A percentile compares a stretch with the other conserved stretches of the same genome.
Evolutionary conservation across 2,113 vertebrate species (phyloP).

Genomic region (Sterna hirundo): DNA sequence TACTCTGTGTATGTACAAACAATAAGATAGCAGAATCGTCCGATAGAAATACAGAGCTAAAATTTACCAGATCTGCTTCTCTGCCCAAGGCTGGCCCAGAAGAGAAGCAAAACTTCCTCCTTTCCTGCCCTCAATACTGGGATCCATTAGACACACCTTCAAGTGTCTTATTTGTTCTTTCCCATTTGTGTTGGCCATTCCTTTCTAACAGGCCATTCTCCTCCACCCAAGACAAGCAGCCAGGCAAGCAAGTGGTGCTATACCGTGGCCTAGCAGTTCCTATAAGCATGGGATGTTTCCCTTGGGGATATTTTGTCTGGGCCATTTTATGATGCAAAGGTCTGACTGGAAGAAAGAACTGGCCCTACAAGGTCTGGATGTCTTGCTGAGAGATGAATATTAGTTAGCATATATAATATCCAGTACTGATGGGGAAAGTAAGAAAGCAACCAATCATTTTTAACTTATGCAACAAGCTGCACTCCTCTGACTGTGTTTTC

Average conservation of each 20-base stretch:
- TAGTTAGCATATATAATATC: neutral
- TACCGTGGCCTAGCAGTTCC: neutral
- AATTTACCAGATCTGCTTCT: neutral
- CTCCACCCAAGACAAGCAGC: neutral
- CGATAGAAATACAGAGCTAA: neutral
- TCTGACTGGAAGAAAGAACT: conserved; percentile 31
- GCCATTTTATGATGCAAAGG: neutral
- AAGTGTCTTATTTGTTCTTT: neutral
- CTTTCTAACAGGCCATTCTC: neutral
- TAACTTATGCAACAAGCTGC: neutral
- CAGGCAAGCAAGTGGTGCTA: neutral
- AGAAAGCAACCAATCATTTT: neutral
- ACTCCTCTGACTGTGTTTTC: neutral
- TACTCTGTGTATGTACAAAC: neutral
- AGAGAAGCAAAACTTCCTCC: neutral
- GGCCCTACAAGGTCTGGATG: neutral
- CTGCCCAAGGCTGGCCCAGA: neutral
- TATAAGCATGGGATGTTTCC: neutral
- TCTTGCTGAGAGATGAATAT: neutral
- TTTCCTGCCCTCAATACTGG: neutral
- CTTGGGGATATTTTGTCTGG: neutral
- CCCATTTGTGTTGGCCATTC: neutral
- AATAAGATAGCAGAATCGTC: neutral
- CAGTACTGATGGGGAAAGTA: neutral
- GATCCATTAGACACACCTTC: neutral